Evolutionary conservation across 2,113 vertebrate genomes (phyloP).

Genomic region (Tupaia chinensis): DNA sequence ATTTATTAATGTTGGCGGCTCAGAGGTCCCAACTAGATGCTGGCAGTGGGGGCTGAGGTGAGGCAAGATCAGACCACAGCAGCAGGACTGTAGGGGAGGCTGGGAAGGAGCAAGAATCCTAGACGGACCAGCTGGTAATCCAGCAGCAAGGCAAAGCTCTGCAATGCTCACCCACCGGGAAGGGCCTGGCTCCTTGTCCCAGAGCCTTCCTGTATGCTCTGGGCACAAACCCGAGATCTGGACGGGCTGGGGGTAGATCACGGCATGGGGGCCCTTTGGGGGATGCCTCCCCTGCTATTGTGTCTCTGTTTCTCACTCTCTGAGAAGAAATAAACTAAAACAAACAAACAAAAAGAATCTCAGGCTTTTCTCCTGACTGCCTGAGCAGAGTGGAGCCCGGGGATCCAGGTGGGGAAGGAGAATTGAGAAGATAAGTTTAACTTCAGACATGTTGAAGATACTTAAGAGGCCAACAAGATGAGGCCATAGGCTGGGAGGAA

Average conservation of each 20-base stretch:
- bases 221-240: no score
- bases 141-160: no score
- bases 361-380: neutral
- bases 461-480: neutral
- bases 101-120: neutral
- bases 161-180: no score
- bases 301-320: no score
- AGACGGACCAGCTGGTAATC: no score
- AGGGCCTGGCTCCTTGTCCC: no score
- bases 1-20: neutral
- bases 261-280: no score
- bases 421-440: neutral
- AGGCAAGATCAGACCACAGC: neutral
- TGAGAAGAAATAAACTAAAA: no score
- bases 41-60: neutral
- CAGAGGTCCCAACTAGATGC: neutral
- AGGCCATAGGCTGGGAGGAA: neutral
- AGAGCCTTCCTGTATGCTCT: no score
- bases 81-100: neutral
- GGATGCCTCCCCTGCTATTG: no score
- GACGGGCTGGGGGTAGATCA: no score
- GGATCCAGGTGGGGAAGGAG: neutral
- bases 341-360: neutral
- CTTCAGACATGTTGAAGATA: neutral
- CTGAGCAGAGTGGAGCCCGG: neutral